These are phyloP conservation scores for Silvanus unidentatus DNA, from an alignment of 2,888 invertebrate species.

Conservation along the genomic window DNA sequence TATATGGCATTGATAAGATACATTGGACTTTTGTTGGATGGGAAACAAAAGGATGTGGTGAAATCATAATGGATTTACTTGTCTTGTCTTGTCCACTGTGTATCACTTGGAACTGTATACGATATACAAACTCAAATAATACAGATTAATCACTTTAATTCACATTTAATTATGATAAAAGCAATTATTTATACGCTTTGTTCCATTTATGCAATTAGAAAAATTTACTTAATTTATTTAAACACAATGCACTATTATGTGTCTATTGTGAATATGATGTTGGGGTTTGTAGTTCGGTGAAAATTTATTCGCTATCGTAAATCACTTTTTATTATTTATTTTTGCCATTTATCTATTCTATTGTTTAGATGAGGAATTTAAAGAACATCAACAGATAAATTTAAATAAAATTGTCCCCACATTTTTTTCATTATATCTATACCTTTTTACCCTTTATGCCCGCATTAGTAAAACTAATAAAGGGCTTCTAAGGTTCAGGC, in stretches of 20 bases:
- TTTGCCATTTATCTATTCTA: not conserved
- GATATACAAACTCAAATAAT: not conserved
- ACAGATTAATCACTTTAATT: not conserved
- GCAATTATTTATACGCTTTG: not conserved
- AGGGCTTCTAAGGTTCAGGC: constrained; percentile 29
- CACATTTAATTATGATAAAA: constrained; percentile 1
- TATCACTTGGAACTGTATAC: not conserved
- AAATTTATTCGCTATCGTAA: not conserved
- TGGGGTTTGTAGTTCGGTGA: too few relatives aligned
- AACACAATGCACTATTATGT: too few relatives aligned
- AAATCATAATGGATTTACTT: not conserved
- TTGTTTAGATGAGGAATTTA: not conserved
- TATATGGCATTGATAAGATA: not conserved
- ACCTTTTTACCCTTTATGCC: constrained; percentile 36
- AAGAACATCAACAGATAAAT: not conserved
- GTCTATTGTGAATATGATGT: too few relatives aligned
- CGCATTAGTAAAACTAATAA: constrained; percentile 40
- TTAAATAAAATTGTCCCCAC: constrained; percentile 1
- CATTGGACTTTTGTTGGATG: not conserved
- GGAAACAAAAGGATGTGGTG: not conserved
- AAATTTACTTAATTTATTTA: too few relatives aligned
- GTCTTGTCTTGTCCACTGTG: too few relatives aligned
- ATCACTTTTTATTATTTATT: not conserved
- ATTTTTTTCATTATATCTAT: not conserved
- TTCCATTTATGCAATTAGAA: too few relatives aligned